Base-by-base conservation (phyloP, 1,140 invertebrate genomes). In the Rhagoletis pomonella region DNA sequence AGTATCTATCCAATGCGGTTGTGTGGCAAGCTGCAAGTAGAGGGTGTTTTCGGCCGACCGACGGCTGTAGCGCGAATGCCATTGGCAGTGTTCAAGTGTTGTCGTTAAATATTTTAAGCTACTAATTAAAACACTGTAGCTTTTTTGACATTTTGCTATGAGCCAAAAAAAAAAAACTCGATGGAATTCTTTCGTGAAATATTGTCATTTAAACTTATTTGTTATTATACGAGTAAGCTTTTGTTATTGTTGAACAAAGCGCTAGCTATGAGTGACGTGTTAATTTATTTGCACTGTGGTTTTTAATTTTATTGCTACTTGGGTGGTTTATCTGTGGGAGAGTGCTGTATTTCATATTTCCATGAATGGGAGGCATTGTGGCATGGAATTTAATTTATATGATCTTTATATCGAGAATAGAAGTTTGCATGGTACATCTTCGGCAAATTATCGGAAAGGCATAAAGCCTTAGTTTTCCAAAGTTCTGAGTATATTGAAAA, bases 81-180 rank as follows among this genome's bases (percentile, higher is more conserved):
- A 73, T 12, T 73, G 67, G 10, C 39, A 17, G 42, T 17, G n/a
- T 73, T 1, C 67, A 14, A 39, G 10, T 73, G 67, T 73, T 73
- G 67, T 73, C 44, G 67, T 39, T 17, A 73, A 73, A 73, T 73
- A 73, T 73, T 73, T 73, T 73, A 73, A 73, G 67, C 67, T 17
- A 17, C 9, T 73, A 73, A 73, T 73, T 73, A 73, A 73, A 73
- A 73, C 67, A 73, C 39, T 44, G 67, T 62, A 12, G 60, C 60
- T 62, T 44, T 47, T 39, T 73, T 73, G 67, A 73, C 42, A 39
- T 73, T 73, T 47, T 47, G 50, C 67, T 44, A n/a, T n/a, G n/a
- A n/a, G n/a, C n/a, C n/a, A n/a, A n/a, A n/a, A n/a, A n/a, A n/a
- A n/a, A n/a, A n/a, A n/a, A n/a, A n/a, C 65, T 67, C 6, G 65